These are phyloP conservation scores for Chloroceryle amazona DNA, from an alignment of 2,797 vertebrate genomes.

Conservation along the genomic window DNA sequence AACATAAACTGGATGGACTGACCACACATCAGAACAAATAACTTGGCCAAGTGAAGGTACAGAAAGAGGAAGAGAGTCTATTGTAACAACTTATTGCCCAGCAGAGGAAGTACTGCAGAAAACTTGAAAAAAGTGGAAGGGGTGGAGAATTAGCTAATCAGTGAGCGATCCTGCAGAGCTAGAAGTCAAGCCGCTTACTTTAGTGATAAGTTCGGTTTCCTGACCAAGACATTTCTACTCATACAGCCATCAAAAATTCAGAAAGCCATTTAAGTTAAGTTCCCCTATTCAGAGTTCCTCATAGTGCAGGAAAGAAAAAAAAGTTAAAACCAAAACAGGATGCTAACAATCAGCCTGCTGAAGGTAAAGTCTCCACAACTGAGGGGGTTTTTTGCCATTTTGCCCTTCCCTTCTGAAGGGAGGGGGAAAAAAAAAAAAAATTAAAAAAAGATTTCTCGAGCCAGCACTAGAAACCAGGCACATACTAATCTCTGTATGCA, in stretches of 20 bases:
- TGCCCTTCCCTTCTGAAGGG: not conserved
- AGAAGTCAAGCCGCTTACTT: slow-evolving; percentile 27
- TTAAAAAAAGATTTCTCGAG: not conserved
- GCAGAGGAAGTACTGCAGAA: slow-evolving; percentile 60
- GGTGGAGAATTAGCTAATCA: slow-evolving; percentile 2
- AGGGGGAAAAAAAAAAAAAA: not conserved
- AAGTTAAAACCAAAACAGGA: slow-evolving; percentile 65
- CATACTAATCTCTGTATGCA: not conserved
- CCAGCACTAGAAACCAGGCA: not conserved
- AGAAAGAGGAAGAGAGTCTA: slow-evolving; percentile 56
- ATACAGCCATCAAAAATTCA: slow-evolving; percentile 63
- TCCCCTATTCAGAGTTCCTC: slow-evolving; percentile 81
- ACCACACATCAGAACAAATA: slow-evolving; percentile 5
- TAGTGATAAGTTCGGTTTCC: slow-evolving; percentile 59
- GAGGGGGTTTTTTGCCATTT: not conserved
- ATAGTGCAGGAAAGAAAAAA: slow-evolving; percentile 53
- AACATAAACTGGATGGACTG: not conserved
- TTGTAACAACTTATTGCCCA: slow-evolving; percentile 13
- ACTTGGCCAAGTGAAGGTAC: not conserved
- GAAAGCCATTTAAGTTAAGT: slow-evolving; percentile 73
- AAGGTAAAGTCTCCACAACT: slow-evolving; percentile 31
- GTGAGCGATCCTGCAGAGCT: not conserved
- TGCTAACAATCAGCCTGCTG: slow-evolving; percentile 63
- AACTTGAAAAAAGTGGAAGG: slow-evolving; percentile 47
- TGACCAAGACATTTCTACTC: slow-evolving; percentile 57